These are phyloP conservation scores for Ochropacha duplaris DNA, from an alignment of 2,888 invertebrate genomes.

Conservation along the genomic window DNA sequence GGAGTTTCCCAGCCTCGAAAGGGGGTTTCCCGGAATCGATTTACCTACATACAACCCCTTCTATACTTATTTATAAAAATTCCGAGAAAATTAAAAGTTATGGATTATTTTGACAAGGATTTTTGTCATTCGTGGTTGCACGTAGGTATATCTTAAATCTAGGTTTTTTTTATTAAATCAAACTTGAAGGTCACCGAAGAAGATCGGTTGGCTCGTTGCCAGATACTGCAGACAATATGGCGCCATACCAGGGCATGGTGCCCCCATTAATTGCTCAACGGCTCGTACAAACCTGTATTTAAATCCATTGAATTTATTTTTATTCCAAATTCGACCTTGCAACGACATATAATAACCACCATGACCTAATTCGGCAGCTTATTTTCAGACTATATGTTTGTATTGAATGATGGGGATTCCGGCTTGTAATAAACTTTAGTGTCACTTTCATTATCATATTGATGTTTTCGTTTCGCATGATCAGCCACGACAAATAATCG, in stretches of 20 bases:
- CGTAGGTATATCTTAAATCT: constrained; percentile 8
- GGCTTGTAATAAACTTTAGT: neutral
- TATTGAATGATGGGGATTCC: neutral
- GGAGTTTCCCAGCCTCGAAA: neutral
- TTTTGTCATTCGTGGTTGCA: constrained; percentile 10
- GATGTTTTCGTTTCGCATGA: neutral
- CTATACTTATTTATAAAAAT: no score
- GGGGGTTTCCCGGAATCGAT: neutral
- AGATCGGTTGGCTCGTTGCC: constrained; percentile 47
- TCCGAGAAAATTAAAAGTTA: neutral
- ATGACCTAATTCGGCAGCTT: neutral
- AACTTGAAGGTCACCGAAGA: constrained; percentile 41
- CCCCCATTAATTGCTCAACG: constrained; percentile 17
- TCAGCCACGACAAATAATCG: constrained; percentile 5
- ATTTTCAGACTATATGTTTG: neutral
- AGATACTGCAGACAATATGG: constrained; percentile 52
- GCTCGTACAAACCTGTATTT: constrained; percentile 15
- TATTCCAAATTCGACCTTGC: neutral
- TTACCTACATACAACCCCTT: no score
- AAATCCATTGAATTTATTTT: constrained; percentile 16
- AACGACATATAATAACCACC: neutral
- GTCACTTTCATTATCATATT: neutral
- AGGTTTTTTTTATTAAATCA: constrained; percentile 15
- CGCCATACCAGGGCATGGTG: constrained; percentile 44
- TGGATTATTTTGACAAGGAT: neutral